Percentiles rank a stretch among this genome's conserved stretches.
phyloP scores from a whole-genome alignment of 2,888 invertebrate species.

The Lasius fuliginosus region DNA sequence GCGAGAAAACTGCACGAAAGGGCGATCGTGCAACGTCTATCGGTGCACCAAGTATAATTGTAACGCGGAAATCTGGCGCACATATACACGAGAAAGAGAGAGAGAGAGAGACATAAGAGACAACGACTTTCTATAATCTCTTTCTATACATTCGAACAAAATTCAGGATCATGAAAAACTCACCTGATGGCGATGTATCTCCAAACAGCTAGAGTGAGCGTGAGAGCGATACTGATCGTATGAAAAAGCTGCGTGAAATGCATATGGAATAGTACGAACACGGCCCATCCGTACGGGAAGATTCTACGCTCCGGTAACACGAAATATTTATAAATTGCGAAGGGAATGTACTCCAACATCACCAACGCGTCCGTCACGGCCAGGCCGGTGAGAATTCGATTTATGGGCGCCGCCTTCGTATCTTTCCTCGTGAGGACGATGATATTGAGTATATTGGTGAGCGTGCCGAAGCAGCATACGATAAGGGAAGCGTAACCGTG shows the following conservation, averaged over 20 bases:
- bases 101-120: not conserved
- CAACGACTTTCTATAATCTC: not conserved
- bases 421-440: constrained; percentile 94
- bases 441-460: constrained; percentile 95
- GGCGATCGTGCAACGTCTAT: constrained; percentile 92
- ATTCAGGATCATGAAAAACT: constrained; percentile 45
- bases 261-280: constrained; percentile 93
- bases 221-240: constrained; percentile 94
- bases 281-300: constrained; percentile 91
- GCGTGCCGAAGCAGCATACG: constrained; percentile 95
- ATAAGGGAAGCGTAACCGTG: constrained; percentile 95
- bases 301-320: constrained; percentile 89
- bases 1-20: constrained; percentile 92
- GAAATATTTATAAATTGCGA: constrained; percentile 90
- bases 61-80: constrained; percentile 91
- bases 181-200: constrained; percentile 94
- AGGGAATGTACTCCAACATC: constrained; percentile 95
- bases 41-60: constrained; percentile 92
- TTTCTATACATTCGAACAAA: not conserved
- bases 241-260: constrained; percentile 94
- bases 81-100: not conserved
- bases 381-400: constrained; percentile 93
- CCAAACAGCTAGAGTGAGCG: constrained; percentile 94
- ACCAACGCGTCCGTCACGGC: constrained; percentile 96
- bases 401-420: constrained; percentile 94